Base-by-base conservation (phyloP, 2,113 vertebrate genomes). In the Cyprinodon tularosa region DNA sequence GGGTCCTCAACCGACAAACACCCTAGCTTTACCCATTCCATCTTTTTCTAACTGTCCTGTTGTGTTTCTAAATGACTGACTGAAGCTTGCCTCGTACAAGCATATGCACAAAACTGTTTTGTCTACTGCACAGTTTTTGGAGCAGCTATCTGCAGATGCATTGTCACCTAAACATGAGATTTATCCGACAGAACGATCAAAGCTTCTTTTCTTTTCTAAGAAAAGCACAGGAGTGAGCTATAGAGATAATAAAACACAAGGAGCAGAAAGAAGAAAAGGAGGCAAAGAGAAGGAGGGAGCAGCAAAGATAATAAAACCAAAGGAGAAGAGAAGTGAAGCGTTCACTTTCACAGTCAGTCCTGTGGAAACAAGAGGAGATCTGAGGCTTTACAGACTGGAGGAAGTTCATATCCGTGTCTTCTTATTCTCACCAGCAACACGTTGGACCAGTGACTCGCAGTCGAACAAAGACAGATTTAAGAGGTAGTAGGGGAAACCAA, bases 381-480 rank as follows among this genome's bases (percentile, higher is more conserved):
- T 86, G 77, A 81, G 62, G 80, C 73, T 81, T 82, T 77, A 82
- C 79, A 81, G 77, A 87, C 80, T 88, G 68, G 38, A 69, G 66
- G 78, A 71, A 74, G 73, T 85, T 87, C 86, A 86, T 86, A 80
- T 86, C 79, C 84, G 73, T 76, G 72, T 81, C 80, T 63, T 84
- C 66, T 75, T 66, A 75, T 20, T 48, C 65, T 62, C 59, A 42
- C 50, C 39, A 50, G 48, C 62, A 3, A 61, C 76, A 77, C 17
- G 66, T n/a, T 74, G 80, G 80, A 68, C 81, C 73, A 66, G 72
- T 73, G 91, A 90, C 89, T 87, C 85, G 50, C 81, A 62, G 69
- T 48, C n/a, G 76, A 90, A 93, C 93, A 91, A 93, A 93, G 93
- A 88, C 70, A 89, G 90, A 91, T 93, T 93, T 90, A 91, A 29